Evolutionary conservation across 1,140 invertebrate species (phyloP), one percentile per base, ranked within the genome.

Genomic region (Anoplophora glabripennis): DNA sequence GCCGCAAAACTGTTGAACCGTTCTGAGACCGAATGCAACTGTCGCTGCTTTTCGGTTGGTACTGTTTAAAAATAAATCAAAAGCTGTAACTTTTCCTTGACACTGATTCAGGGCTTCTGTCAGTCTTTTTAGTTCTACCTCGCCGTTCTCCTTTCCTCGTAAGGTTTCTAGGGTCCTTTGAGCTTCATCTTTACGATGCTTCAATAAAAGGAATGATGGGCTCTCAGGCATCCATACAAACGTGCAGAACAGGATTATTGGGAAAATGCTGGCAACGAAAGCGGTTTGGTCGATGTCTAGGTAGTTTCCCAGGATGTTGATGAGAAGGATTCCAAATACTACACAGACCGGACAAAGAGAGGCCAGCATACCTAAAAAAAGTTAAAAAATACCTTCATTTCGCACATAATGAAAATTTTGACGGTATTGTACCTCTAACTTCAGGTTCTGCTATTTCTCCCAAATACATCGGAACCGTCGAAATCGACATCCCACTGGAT

Each of bases 1-100:
- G 1, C 89, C 87, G 49, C 84, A 87, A 15, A 89, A 79, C 67
- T 90, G 87, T 69, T 91, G 87, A 34, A 89, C 85, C 7, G 86
- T 78, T 69, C 88, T 87, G 53, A 90, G 75, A 11, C 82, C 77
- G 18, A 85, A 67, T 7, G 83, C 76, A 36, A 90, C 83, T 10
- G 82, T 72, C 7, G 91, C 72, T 0, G 85, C 85, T 59, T 78
- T 83, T 33, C 80, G 75, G 66, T 87, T 86, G 3, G 77, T 82
- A 11, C 76, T 75, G 0, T 79, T 79, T 7, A 68, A 70, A 5
- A 85, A 70, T 4, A 87, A 72, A 62, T 86, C 82, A 58, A 73
- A 73, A 62, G 83, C 73, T 10, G 77, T 73, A 46, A 78, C 75
- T 1, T 47, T 17, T 4, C 46, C 42, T 59, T 56, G 40, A 11